A percentile compares a stretch with the other conserved stretches of the same genome.
These are phyloP conservation scores for Oncorhynchus keta DNA, from an alignment of 2,113 vertebrate species.

Conservation along the genomic window DNA sequence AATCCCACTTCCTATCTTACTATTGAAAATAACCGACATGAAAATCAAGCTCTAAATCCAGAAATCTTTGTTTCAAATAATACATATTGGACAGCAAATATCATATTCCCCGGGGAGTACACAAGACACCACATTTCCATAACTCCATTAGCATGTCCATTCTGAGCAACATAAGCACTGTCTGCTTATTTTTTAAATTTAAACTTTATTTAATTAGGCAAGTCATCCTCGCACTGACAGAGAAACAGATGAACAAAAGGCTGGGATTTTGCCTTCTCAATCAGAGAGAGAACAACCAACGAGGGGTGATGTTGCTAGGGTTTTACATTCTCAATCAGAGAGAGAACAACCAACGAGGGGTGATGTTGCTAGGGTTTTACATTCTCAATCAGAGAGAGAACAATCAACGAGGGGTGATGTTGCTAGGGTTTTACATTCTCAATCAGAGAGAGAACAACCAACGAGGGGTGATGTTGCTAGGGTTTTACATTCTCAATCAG, in stretches of 20 bases:
- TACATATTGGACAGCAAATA: slow-evolving; percentile 39
- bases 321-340: no score
- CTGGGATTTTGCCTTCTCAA: slow-evolving; percentile 34
- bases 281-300: no score
- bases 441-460: no score
- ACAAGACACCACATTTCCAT: slow-evolving; percentile 13
- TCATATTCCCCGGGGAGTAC: slow-evolving; percentile 26
- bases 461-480: no score
- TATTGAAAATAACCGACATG: slow-evolving; percentile 1
- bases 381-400: no score
- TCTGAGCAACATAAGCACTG: slow-evolving; percentile 5
- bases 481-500: no score
- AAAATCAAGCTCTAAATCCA: slow-evolving; percentile 36
- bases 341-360: no score
- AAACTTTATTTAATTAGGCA: no score
- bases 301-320: no score
- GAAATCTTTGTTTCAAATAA: slow-evolving; percentile 39
- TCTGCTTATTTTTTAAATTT: neutral
- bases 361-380: no score
- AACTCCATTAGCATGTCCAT: slow-evolving; percentile 44
- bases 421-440: no score
- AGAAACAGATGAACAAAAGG: slow-evolving; percentile 50
- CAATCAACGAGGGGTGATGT: no score
- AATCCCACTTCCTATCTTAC: neutral
- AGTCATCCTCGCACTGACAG: slow-evolving; percentile 29